Evolutionary conservation across 2,888 invertebrate species (phyloP), one percentile per base, ranked within the genome.

Genomic region (Maniola hyperantus): DNA sequence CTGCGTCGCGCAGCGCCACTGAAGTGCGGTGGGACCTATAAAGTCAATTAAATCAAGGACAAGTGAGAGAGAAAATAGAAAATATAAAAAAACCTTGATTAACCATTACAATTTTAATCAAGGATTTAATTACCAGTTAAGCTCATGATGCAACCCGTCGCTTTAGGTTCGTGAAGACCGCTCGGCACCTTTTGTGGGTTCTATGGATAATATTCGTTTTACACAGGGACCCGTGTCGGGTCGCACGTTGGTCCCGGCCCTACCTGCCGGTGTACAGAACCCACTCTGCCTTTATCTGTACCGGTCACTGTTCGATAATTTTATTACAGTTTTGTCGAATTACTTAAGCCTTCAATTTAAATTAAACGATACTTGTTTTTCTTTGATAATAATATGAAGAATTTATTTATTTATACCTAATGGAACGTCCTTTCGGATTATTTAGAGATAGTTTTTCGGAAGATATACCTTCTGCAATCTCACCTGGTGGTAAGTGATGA

Each of bases 291-390:
- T 72, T 87, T 91, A 91, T 90, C 89, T 81, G 78, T 66, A 74
- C 77, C 86, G 88, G 88, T 87, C 89, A 87, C 83, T 84, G 85
- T 87, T 88, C 88, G 91, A 91, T 91, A 89, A 90, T 90, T 91
- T 91, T 90, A 90, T 86, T 89, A 91, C 89, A 87, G 91, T 89
- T 91, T 91, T 91, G 91, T 91, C 85, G 86, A 87, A 89, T 90
- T 88, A 88, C 89, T 85, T 81, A 81, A 83, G 82, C 82, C 89
- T 88, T 88, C 84, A 83, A 88, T 88, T 91, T 87, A 88, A 91
- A 89, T 91, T 89, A 90, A 91, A 89, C 82, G 90, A 88, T 86
- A 85, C 84, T 85, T 83, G 87, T 85, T 81, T 76, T 74, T 73
- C 74, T 71, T 82, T 81, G 87, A 90, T 89, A 88, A 90, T 89